Evolutionary conservation across 2,113 vertebrate species (phyloP).

Genomic region (Megaceryle maxima): DNA sequence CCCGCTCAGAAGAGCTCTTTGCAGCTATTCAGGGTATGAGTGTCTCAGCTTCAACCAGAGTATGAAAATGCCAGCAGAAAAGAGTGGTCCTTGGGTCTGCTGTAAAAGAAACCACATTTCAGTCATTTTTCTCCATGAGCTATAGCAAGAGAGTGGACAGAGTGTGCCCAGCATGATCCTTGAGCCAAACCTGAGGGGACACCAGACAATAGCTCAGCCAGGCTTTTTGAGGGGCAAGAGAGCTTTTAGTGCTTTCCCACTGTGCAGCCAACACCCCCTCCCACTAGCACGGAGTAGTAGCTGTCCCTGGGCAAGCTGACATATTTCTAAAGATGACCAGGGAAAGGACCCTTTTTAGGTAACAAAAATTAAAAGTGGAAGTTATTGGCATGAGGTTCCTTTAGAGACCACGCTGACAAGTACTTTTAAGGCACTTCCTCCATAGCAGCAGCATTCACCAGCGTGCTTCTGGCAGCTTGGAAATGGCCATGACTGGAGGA

Average conservation of each 20-base stretch:
- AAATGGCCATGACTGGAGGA: background rate
- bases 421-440: background rate
- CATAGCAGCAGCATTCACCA: background rate
- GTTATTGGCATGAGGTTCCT: background rate
- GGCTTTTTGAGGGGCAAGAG: too few species aligned
- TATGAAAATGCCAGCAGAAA: background rate
- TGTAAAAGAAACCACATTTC: background rate
- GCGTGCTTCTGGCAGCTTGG: background rate
- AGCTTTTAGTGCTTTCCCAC: background rate
- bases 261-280: background rate
- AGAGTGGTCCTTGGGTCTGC: background rate
- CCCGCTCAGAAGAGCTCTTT: too few species aligned
- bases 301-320: background rate
- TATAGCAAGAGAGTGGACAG: accelerated
- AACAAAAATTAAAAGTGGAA: background rate
- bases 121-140: background rate
- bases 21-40: too few species aligned
- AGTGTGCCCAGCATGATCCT: background rate
- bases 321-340: background rate
- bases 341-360: background rate
- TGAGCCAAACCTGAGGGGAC: background rate
- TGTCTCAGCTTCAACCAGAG: background rate
- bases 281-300: background rate
- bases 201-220: too few species aligned
- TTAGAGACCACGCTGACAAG: background rate